A percentile compares a stretch with the other conserved stretches of the same genome.
Conservation (phyloP, 2,113 vertebrate species). For the Montifringilla adamsi region DNA sequence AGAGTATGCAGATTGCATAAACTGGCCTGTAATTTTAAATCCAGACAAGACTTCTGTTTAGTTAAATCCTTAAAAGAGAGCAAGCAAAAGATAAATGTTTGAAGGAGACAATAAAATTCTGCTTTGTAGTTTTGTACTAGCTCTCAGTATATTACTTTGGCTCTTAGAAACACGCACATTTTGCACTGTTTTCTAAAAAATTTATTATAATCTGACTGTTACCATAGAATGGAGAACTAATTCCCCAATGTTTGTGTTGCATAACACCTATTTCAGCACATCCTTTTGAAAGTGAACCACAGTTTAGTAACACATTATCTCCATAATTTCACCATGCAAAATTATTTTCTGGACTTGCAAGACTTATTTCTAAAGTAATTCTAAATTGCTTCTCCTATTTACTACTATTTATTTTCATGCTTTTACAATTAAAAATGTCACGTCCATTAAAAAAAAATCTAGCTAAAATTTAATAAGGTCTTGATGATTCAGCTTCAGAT, state of each 20-base stretch:
- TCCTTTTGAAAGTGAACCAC: background rate
- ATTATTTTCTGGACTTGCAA: background rate
- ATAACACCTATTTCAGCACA: background rate
- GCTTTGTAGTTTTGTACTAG: background rate
- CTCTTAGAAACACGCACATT: background rate
- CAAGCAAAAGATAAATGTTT: background rate
- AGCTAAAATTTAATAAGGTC: background rate
- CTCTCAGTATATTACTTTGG: background rate
- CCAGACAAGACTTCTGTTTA: background rate
- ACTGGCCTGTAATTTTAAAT: constrained; percentile 16
- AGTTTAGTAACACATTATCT: background rate
- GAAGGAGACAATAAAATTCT: background rate
- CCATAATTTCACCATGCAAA: background rate
- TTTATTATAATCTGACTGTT: background rate
- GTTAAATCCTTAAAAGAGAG: background rate
- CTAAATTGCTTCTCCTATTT: background rate
- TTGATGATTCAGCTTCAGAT: background rate
- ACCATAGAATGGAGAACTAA: background rate
- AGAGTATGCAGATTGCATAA: background rate
- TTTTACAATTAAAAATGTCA: background rate
- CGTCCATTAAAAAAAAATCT: background rate
- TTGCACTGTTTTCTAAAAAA: background rate
- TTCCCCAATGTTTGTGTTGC: background rate
- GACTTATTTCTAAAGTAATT: background rate
- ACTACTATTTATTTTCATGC: background rate